Evolutionary conservation across 2,888 invertebrate species (phyloP).

Genomic region (Prosapia bicincta): DNA sequence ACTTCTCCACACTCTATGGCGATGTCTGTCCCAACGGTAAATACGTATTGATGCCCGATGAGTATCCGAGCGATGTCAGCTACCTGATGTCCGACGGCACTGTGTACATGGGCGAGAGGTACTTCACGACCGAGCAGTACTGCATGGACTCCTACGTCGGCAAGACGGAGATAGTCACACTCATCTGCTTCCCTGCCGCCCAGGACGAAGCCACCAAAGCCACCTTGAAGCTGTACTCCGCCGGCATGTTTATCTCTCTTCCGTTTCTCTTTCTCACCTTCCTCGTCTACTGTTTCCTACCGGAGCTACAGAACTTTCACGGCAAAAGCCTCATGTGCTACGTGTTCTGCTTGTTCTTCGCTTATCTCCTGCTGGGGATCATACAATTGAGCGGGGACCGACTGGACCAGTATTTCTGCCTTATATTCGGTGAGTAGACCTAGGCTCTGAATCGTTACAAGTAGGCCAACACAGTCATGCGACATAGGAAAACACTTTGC

Average conservation of each 20-base stretch:
- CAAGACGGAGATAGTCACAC: background rate
- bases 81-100: conserved; percentile 15
- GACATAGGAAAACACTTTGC: too few relatives aligned
- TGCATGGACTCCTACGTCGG: conserved; percentile 17
- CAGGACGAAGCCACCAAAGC: conserved; percentile 24
- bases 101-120: background rate
- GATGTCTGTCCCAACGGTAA: background rate
- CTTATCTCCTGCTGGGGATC: conserved; percentile 39
- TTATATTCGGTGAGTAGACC: too few relatives aligned
- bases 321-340: conserved; percentile 43
- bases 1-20: background rate
- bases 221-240: conserved; percentile 29
- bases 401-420: too few relatives aligned
- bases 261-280: conserved; percentile 54
- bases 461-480: too few relatives aligned
- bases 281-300: conserved; percentile 51
- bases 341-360: conserved; percentile 39
- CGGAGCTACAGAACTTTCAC: conserved; percentile 51
- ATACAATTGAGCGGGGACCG: conserved; percentile 36
- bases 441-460: too few relatives aligned
- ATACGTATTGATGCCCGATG: background rate
- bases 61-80: background rate
- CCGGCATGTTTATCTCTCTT: conserved; percentile 52
- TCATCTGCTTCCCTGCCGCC: conserved; percentile 32
- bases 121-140: conserved; percentile 5